Evolutionary conservation across 2,113 vertebrate genomes (phyloP), one percentile per base, ranked within the genome.

Genomic region (Laticauda laticaudata): DNA sequence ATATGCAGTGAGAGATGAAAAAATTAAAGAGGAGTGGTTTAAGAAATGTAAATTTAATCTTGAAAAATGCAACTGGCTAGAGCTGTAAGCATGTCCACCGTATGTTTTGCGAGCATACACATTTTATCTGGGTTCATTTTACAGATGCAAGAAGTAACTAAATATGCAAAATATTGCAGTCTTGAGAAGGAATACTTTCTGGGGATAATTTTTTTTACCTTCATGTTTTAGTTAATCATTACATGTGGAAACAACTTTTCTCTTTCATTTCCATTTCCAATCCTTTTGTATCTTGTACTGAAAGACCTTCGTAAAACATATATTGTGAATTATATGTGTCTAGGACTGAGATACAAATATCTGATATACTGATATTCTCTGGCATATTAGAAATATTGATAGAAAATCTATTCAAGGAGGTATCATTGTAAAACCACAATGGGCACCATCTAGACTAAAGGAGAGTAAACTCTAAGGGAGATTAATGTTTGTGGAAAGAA

Each of bases 261-360:
- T 90, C 45, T 1, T 24, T 34, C 23, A n/a, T 90, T 85, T 54
- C 57, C 85, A 86, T 24, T 88, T 86, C n/a, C 64, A 21, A 57
- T 92, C 94, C 1, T 91, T 93, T 92, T 93, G 10, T 34, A 89
- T 11, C 3, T 92, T 94, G 23, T 89, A 26, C 61, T 92, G 0
- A 88, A 88, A 4, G 2, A 56, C 64, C 91, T 93, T 7, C 18
- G 75, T 81, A 43, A 29, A 69, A 54, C 10, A 75, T 53, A 51
- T 51, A 87, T 51, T 61, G 4, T 92, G 91, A 24, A 39, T 55
- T 54, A n/a, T 69, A 69, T 69, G 3, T n/a, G 12, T 15, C 29
- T 64, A 34, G 14, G 23, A 34, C 39, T 56, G 24, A 34, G 1
- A 18, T 51, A 43, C 18, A 53, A 39, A 39, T 39, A 39, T 39